Evolutionary conservation across 2,888 invertebrate species (phyloP).

Genomic region (Monoplex corrugatus): DNA sequence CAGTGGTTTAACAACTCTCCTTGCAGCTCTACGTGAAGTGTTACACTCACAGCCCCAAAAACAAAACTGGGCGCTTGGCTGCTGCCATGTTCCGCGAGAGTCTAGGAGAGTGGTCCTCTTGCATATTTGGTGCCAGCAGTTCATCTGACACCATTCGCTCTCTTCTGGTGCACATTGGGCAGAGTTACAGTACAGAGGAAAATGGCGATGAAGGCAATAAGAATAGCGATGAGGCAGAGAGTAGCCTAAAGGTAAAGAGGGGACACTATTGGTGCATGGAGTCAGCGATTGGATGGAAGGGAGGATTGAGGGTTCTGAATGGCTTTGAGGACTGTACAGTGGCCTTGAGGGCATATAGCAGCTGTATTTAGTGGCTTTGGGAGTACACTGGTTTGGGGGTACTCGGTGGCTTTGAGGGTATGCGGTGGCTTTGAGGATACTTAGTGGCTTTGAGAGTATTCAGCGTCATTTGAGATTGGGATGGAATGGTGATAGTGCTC

Average conservation of each 20-base stretch:
- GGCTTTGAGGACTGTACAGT: neutral
- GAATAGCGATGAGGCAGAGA: constrained; percentile 8
- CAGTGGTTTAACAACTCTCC: no score
- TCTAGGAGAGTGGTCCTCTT: constrained; percentile 59
- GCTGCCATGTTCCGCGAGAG: constrained; percentile 55
- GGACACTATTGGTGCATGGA: no score
- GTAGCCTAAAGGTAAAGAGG: constrained; percentile 43
- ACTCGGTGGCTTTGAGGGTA: no score
- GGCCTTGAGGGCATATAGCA: neutral
- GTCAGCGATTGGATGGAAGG: no score
- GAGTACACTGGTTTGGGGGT: neutral
- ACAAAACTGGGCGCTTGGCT: constrained; percentile 47
- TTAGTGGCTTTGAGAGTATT: no score
- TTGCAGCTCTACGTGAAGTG: constrained; percentile 54
- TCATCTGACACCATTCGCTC: constrained; percentile 41
- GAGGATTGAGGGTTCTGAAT: neutral
- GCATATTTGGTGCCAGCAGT: constrained; percentile 1
- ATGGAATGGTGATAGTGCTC: no score
- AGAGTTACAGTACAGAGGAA: neutral
- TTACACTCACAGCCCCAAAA: constrained; percentile 42
- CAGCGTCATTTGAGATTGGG: neutral
- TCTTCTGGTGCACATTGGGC: neutral
- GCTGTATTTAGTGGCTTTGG: no score
- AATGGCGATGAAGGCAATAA: neutral
- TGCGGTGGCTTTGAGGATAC: no score